Evolutionary conservation across 2,888 invertebrate genomes (phyloP), one percentile per base, ranked within the genome.

Genomic region (Sympetrum striolatum): DNA sequence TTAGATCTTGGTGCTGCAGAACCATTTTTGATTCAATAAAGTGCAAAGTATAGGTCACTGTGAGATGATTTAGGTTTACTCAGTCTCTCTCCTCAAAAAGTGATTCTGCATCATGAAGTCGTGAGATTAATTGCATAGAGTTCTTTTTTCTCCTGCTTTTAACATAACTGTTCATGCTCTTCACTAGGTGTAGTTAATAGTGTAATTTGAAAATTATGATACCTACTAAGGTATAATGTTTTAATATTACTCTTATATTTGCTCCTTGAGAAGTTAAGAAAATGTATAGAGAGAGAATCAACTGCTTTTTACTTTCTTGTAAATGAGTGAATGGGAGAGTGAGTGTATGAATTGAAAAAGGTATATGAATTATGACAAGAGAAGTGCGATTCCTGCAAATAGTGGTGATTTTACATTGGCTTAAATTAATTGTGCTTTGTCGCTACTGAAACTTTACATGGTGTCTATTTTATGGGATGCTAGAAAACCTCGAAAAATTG

Each of bases 401-500:
- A 86, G 86, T 86, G 86, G 86, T 86, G 86, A 86, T 64, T 82
- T 86, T 86, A 86, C 86, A 86, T 86, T 86, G 86, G 86, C 86
- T 86, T 86, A 86, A 86, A 86, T 86, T 86, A 86, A 86, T 86
- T 86, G 86, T 86, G 86, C 86, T 86, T 86, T 86, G 86, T 86
- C 60, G 86, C 86, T 86, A 86, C 86, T 86, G 86, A 86, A 86
- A 86, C 86, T 86, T 86, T 82, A 60, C 60, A 86, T 86, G 86
- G 86, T 86, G 86, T 86, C 86, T 86, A 86, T 86, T 86, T 86
- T 86, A 86, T 86, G 86, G 60, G 64, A 86, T 64, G 86, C 60
- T 86, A 60, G 86, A 64, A 64, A 64, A 86, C 82, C 60, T 86
- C 86, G n/a, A 58, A 37, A 60, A 86, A 60, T 64, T 58, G 58